Evolutionary conservation across 2,797 vertebrate species (phyloP).

Genomic region (Anguilla obscura): DNA sequence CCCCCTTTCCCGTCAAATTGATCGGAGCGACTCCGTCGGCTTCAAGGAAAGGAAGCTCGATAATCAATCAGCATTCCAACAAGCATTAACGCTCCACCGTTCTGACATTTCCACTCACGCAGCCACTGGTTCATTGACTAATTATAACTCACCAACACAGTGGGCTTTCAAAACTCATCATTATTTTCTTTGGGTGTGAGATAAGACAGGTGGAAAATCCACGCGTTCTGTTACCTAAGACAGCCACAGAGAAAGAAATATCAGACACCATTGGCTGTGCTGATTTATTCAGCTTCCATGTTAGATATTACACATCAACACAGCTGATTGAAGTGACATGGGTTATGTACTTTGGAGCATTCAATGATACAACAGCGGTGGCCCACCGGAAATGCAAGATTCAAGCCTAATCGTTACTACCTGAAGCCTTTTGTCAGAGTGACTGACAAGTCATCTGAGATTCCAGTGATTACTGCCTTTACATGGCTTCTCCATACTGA

Average conservation of each 20-base stretch:
- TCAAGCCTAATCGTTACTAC: neutral
- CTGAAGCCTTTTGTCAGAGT: neutral
- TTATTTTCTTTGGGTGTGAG: neutral
- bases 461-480: neutral
- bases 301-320: neutral
- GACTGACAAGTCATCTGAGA: neutral
- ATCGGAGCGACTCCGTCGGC: conserved; percentile 29
- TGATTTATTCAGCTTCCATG: neutral
- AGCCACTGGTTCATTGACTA: conserved; percentile 51
- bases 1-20: conserved; percentile 44
- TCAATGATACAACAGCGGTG: neutral
- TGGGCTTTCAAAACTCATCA: conserved; percentile 9
- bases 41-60: conserved; percentile 40
- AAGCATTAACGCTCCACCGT: conserved; percentile 41
- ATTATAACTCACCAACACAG: conserved; percentile 39
- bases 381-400: neutral
- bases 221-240: conserved; percentile 3
- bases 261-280: neutral
- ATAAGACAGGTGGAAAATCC: neutral
- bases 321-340: neutral
- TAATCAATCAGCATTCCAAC: conserved; percentile 59
- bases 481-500: neutral
- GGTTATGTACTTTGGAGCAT: neutral
- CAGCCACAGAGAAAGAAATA: neutral
- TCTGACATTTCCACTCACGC: conserved; percentile 42